These are phyloP conservation scores for Monoplex corrugatus DNA, from an alignment of 2,888 invertebrate genomes.

Conservation along the genomic window DNA sequence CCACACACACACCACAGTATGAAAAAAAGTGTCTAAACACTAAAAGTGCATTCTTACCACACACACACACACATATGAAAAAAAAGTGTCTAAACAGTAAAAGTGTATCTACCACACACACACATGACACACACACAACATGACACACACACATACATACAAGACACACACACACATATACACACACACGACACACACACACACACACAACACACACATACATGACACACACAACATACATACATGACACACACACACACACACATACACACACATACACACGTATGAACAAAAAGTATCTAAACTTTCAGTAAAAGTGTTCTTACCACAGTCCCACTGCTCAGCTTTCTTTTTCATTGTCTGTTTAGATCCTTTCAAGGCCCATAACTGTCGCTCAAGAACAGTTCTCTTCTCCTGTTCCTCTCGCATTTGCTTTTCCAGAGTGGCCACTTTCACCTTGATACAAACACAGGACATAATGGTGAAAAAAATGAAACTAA, in stretches of 20 bases:
- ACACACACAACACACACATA: too few relatives aligned
- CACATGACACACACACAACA: too few relatives aligned
- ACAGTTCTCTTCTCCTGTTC: conserved; percentile 62
- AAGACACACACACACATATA: too few relatives aligned
- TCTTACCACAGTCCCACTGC: not conserved
- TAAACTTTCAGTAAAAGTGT: too few relatives aligned
- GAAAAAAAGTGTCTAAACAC: too few relatives aligned
- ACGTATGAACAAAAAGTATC: not conserved
- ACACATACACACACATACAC: not conserved
- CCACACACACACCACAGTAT: too few relatives aligned
- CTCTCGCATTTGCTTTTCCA: conserved; percentile 66
- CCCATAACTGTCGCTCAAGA: conserved; percentile 61
- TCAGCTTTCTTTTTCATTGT: not conserved
- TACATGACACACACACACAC: not conserved
- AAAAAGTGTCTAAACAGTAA: too few relatives aligned
- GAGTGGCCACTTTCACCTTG: conserved; percentile 67
- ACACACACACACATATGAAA: not conserved
- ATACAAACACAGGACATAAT: conserved; percentile 19
- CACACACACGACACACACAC: too few relatives aligned
- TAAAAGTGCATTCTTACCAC: too few relatives aligned
- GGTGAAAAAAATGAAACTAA: too few relatives aligned
- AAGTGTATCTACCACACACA: too few relatives aligned
- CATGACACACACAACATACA: not conserved
- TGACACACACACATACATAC: too few relatives aligned
- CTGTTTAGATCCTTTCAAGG: conserved; percentile 41